These are phyloP conservation scores for Drosophila birchii DNA, from an alignment of 2,888 invertebrate genomes.

Conservation along the genomic window DNA sequence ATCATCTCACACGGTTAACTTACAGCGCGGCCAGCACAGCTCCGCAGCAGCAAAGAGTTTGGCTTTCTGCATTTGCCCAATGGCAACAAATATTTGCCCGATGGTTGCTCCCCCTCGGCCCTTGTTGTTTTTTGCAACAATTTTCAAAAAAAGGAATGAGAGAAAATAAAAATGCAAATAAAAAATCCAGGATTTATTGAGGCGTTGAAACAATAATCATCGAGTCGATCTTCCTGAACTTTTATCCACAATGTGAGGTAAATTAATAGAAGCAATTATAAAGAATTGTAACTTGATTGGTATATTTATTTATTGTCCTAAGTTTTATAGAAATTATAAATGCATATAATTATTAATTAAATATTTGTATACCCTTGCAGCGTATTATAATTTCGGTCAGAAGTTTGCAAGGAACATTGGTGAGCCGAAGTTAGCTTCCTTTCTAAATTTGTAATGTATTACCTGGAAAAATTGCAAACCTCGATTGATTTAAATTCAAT, in stretches of 20 bases:
- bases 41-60: constrained; percentile 59
- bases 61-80: constrained; percentile 70
- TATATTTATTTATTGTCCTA: no score
- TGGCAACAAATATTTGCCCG: constrained; percentile 70
- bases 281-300: not conserved
- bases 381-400: no score
- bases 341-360: no score
- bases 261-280: not conserved
- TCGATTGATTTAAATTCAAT: no score
- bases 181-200: constrained; percentile 70
- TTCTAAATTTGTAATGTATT: no score
- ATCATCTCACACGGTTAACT: constrained; percentile 40
- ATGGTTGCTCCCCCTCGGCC: constrained; percentile 36
- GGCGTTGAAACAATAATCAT: constrained; percentile 78
- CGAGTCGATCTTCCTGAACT: constrained; percentile 46
- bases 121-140: constrained; percentile 51
- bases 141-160: constrained; percentile 34
- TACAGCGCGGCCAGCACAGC: constrained; percentile 42
- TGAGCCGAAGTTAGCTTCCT: no score
- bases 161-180: not conserved
- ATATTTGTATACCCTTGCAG: no score
- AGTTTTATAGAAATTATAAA: no score
- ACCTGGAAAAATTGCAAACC: no score
- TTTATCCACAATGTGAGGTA: constrained; percentile 2
- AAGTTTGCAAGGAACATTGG: no score